A percentile compares a stretch with the other conserved stretches of the same genome.
phyloP scores from a whole-genome alignment of 2,113 vertebrate genomes.

The Cervus canadensis region DNA sequence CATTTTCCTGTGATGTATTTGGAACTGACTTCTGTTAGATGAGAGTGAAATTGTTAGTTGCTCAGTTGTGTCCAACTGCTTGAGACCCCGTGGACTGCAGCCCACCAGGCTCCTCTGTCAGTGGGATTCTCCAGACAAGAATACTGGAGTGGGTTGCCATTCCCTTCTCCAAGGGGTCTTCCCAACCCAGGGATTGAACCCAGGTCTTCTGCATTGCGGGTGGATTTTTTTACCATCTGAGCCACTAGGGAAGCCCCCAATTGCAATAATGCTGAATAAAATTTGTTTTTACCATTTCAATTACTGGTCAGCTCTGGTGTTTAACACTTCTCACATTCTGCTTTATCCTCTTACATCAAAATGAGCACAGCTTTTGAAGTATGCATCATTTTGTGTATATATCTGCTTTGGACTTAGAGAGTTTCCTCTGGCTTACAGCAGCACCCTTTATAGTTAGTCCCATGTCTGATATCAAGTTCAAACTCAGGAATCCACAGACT shows the following conservation, averaged over 20 bases:
- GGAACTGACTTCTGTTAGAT: background rate
- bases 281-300: background rate
- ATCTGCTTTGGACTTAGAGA: background rate
- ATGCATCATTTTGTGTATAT: background rate
- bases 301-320: background rate
- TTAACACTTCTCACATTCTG: background rate
- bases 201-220: background rate
- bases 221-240: background rate
- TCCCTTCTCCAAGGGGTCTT: background rate
- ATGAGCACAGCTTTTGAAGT: background rate
- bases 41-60: background rate
- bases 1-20: background rate
- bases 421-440: background rate
- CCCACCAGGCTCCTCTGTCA: background rate
- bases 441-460: background rate
- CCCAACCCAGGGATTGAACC: background rate
- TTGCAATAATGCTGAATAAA: background rate
- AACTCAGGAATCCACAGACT: background rate
- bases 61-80: background rate
- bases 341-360: background rate
- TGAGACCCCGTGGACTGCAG: rapidly evolving
- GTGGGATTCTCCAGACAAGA: background rate
- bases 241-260: rapidly evolving
- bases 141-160: background rate
- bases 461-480: background rate